Base-by-base conservation (phyloP, 1,140 invertebrate species). In the Meloidogyne hapla region DNA sequence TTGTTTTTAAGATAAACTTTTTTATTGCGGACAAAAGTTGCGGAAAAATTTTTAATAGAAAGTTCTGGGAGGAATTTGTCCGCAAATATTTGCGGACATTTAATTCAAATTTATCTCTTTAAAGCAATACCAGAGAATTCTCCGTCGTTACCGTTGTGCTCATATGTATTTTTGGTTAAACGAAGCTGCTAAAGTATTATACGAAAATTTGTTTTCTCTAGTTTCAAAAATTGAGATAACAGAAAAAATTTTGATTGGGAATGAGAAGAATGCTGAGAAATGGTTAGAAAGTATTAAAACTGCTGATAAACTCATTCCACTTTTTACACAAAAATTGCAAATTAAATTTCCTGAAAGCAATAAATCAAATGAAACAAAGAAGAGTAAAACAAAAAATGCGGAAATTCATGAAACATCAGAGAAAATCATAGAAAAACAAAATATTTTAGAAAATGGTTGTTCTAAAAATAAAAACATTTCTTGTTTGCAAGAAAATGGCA, bases 101-200 rank as follows among this genome's bases (percentile, higher is more conserved):
- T 48, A 48, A 18, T 48, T 45, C 18, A 15, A 15, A 15, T 15
- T 45, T 2, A 56, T n/a, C n/a, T n/a, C 4, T 8, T 56, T 56
- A n/a, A 56, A 56, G 48, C 0, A 56, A 56, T 56, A 56, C 8
- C 3, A n/a, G 6, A n/a, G 6, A 56, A 56, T 56, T 56, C 48
- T 56, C 18, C 3, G 8, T n/a, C 18, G 18, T n/a, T 56, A n/a
- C 8, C 2, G 18, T 5, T n/a, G 18, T 56, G 48, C 18, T n/a
- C 12, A 56, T n/a, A n/a, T 56, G n/a, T 56, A 56, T n/a, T 56
- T 56, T 56, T 56, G 48, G 48, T 56, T 56, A 56, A 56, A 56
- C 18, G 48, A 56, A n/a, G 48, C 48, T 6, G n/a, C 48, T 1
- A n/a, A 5, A 6, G 1, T n/a, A 5, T 56, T 56, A 56, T 6